Evolutionary conservation across 2,888 invertebrate species (phyloP), one percentile per base, ranked within the genome.

Genomic region (Ectemnius continuus): DNA sequence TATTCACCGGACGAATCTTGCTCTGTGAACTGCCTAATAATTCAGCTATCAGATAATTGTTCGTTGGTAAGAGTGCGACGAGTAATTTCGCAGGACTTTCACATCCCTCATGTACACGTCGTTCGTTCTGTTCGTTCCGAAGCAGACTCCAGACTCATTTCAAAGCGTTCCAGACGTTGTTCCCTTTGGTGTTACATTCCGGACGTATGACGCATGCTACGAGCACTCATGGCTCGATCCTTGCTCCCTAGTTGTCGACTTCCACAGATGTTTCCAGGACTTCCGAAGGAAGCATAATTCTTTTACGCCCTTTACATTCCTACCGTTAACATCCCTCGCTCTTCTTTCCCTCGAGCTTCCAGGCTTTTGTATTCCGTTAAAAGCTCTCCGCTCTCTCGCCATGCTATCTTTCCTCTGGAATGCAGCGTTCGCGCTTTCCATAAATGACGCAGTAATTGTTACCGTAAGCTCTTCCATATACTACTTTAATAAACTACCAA

Each of bases 171-270:
- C 72, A 78, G 76, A 78, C 76, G 78, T 83, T 82, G 81, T 82
- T 67, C 73, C 75, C 75, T 82, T 82, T 75, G 85, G 86, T 87
- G 87, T 88, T 86, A 86, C 88, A 89, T 89, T 89, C 88, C 88
- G 83, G 81, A 81, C 83, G 83, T 85, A 85, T 89, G 88, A 89
- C 88, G 88, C 88, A 83, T 83, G 70, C 84, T 69, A 62, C 60
- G 71, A 76, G 76, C 71, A 70, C 77, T 73, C 67, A 70, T 69
- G 14, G 16, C 52, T 6, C 81, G 75, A 81, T 83, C 77, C 75
- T 81, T 75, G 74, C 75, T 73, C 71, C 48, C 62, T 71, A 68
- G 46, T 61, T 26, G 58, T 67, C 59, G 63, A 65, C 65, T 46
- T 62, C 60, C 63, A 14, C 56, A 48, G 61, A 61, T 18, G 20